Evolutionary conservation across 2,888 invertebrate genomes (phyloP), one percentile per base, ranked within the genome.

Genomic region (Epinotia brunnichana): DNA sequence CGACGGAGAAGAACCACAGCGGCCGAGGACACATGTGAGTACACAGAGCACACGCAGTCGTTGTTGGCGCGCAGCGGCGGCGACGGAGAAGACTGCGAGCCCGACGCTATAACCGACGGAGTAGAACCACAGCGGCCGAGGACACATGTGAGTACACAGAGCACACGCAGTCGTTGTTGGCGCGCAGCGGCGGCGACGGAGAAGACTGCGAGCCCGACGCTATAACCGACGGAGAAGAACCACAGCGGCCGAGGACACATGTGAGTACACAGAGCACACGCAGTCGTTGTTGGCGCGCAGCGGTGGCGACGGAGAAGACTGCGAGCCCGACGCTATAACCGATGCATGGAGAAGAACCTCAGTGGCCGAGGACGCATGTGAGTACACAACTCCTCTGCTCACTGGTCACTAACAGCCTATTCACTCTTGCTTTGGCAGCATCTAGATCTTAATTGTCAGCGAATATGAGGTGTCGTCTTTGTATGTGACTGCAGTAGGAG

Each of bases 301-400:
- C 53, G 87, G 85, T 1, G 90, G 87, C 0, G 91, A 89, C 72
- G 87, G 89, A 0, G 80, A 85, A 74, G 88, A 87, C 74, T 69
- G 81, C 1, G 76, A 76, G 15, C 74, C 76, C 2, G 77, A 76
- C 15, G 72, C 76, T 1, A 76, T 77, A 9, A 15, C 11, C 1
- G 80, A 74, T 17, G 70, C 64, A 17, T 17, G 70, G 67, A 17
- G 66, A 51, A 13, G 15, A 59, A 0, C n/a, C 66, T 74, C 75
- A n/a, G 74, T 70, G 35, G 62, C 70, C 44, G 10, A 29, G 17
- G 35, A 59, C 15, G 7, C 59, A 41, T 10, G 59, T 70, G 39
- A 1, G 29, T 29, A 44, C 3, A n/a, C n/a, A n/a, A n/a, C n/a
- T n/a, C n/a, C n/a, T n/a, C n/a, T n/a, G n/a, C n/a, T n/a, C n/a